Evolutionary conservation across 2,888 invertebrate species (phyloP), one percentile per base, ranked within the genome.

Genomic region (Lymantria dispar): DNA sequence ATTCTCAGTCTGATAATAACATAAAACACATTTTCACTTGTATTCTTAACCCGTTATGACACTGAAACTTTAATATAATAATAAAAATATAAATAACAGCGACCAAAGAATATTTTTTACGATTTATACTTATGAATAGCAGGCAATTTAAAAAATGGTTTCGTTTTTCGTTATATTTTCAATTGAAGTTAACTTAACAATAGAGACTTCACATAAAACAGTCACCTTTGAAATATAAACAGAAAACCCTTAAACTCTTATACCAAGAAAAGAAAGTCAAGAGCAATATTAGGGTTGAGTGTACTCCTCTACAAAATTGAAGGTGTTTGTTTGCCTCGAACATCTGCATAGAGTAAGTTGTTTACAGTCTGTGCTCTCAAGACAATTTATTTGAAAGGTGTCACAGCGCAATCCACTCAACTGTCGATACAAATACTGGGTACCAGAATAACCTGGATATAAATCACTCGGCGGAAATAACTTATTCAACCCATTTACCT

Each of bases 341-440:
- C 77, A 85, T 88, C 86, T 87, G 87, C 89, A 88, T 87, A 81
- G 78, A 73, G 78, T 78, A 82, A 82, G 78, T 85, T 88, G 90
- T 89, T 89, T 89, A 89, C 87, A 74, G 79, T 74, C 78, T 74
- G 59, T 70, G 81, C 84, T 86, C 85, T 87, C 91, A 80, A 80
- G 83, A 89, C 91, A 91, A 91, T 91, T 87, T 90, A 82, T 87
- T 89, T 89, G 87, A 91, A 88, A 91, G 91, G 89, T 88, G 87
- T 89, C 87, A 80, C 74, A 64, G 78, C 72, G 87, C 87, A 89
- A 89, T 90, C 87, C 87, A 86, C 89, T 88, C 81, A 76, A 72
- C 81, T 75, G 83, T 80, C 80, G 75, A 69, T 62, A 56, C 65
- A 75, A 80, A 80, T 82, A 80, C 80, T 76, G 78, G 76, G 68